A percentile compares a stretch with the other conserved stretches of the same genome.
Conservation (phyloP, 2,888 invertebrate genomes). For the Tetheella fluctuosa region DNA sequence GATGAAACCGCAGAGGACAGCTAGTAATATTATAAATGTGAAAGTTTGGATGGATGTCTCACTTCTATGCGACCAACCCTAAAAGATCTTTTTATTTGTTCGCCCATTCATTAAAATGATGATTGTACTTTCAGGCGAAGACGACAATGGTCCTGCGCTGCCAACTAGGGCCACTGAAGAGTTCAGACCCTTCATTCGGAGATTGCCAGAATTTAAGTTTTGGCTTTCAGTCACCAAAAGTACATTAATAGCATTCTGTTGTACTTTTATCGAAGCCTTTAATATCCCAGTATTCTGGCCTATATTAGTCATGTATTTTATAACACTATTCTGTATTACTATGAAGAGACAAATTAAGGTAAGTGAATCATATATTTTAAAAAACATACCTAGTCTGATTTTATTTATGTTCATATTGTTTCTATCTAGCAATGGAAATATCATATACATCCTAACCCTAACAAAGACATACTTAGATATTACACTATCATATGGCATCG, state of each 20-base stretch:
- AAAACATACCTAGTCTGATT: constrained; percentile 5
- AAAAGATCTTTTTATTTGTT: not conserved
- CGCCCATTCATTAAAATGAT: not conserved
- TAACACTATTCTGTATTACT: constrained; percentile 98
- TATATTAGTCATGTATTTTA: constrained; percentile 99
- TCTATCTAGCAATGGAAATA: too few relatives aligned
- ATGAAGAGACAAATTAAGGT: constrained; percentile 99
- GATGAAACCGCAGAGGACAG: too few relatives aligned
- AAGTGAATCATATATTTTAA: constrained; percentile 48
- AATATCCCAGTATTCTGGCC: constrained; percentile 99
- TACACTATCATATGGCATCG: too few relatives aligned
- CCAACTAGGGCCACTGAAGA: constrained; percentile 98
- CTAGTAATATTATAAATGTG: too few relatives aligned
- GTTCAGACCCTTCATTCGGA: constrained; percentile 98
- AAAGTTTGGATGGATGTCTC: too few relatives aligned
- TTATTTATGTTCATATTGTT: constrained; percentile 10
- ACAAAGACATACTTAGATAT: too few relatives aligned
- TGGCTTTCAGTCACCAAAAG: constrained; percentile 99
- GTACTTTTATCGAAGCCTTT: constrained; percentile 98
- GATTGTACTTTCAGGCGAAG: constrained; percentile 74
- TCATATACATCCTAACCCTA: too few relatives aligned
- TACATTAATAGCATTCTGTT: constrained; percentile 93
- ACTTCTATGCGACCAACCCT: too few relatives aligned
- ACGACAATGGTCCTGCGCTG: constrained; percentile 94
- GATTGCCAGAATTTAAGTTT: constrained; percentile 99